Evolutionary conservation across 2,888 invertebrate genomes (phyloP).

Genomic region (Pseudanteris insignis): DNA sequence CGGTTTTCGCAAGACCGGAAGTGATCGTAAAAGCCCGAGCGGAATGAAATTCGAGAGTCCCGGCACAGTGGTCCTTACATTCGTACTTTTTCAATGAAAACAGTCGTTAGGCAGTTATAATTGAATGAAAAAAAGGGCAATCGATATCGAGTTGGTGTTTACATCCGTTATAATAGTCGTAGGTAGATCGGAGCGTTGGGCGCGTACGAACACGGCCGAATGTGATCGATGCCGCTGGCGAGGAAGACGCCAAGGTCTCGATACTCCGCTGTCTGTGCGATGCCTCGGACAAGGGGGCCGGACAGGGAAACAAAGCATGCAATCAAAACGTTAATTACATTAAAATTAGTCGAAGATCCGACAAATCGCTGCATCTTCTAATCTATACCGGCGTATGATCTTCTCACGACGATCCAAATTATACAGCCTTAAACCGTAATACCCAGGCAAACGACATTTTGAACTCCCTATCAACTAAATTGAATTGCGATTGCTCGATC

Average conservation of each 20-base stretch:
- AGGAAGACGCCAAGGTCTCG: slow-evolving; percentile 33
- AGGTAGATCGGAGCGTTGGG: slow-evolving; percentile 15
- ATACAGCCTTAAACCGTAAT: slow-evolving; percentile 19
- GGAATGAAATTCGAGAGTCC: slow-evolving; percentile 21
- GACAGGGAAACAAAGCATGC: slow-evolving; percentile 44
- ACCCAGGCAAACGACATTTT: slow-evolving; percentile 21
- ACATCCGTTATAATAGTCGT: slow-evolving; percentile 31
- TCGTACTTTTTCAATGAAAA: slow-evolving; percentile 32
- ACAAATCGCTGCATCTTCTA: slow-evolving; percentile 55
- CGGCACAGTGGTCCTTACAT: slow-evolving; percentile 21
- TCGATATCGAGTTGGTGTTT: slow-evolving; percentile 30
- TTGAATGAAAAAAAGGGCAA: slow-evolving; percentile 26
- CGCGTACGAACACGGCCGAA: slow-evolving; percentile 26
- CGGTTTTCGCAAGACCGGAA: slow-evolving; percentile 7
- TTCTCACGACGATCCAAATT: slow-evolving; percentile 14
- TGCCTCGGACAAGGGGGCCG: slow-evolving; percentile 35
- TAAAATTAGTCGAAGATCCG: slow-evolving; percentile 65
- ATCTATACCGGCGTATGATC: slow-evolving; percentile 44
- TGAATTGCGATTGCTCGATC: slow-evolving; percentile 7
- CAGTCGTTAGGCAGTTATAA: slow-evolving; percentile 28
- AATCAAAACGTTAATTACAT: slow-evolving; percentile 64
- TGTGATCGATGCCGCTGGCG: slow-evolving; percentile 40
- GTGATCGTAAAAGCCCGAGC: not conserved
- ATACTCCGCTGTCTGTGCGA: slow-evolving; percentile 24
- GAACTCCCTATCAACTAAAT: slow-evolving; percentile 11